Base-by-base conservation (phyloP, 2,113 vertebrate genomes). In the Etia nguti region DNA sequence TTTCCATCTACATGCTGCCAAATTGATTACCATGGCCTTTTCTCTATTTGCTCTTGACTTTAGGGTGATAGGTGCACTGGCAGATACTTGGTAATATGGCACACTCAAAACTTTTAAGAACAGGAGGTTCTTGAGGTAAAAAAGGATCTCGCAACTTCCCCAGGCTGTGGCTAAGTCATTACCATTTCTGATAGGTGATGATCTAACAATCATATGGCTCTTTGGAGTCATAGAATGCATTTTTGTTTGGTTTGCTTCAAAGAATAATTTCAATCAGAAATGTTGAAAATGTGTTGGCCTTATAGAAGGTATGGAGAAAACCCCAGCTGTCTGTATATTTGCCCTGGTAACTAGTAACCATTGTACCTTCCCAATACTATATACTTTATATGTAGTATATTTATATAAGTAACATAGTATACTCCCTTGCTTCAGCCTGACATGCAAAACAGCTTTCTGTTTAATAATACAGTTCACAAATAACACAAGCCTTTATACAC, bases 401-500 rank as follows among this genome's bases (percentile, higher is more conserved):
- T 18, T 36, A 65, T 22, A 55, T 12, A 12, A 22, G 9, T 22
- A 24, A 43, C 1, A 62, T 34, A 38, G 38, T 55, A 56, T n/a
- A 59, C 75, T 84, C 15, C 1, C 24, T 52, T 41, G 26, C 34
- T 81, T 56, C 16, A 73, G 82, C 77, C 62, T 85, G 59, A 81
- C 85, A 90, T 89, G 83, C 83, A 36, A 89, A 90, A 68, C 80
- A 88, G 82, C 87, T 92, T 93, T 62, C 62, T 90, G 88, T 90
- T 92, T 88, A 91, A 90, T 90, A 88, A 92, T 88, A 86, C 89
- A 92, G 79, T 79, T 59, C 79, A 87, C 60, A 48, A 86, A 92
- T 92, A 92, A 90, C 87, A 88, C 84, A 86, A 83, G 82, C 65
- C 87, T 93, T 92, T 87, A 79, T 88, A 91, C 89, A 89, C 54